A percentile compares a stretch with the other conserved stretches of the same genome.
Conservation (phyloP, 2,113 vertebrate genomes). For the Mobula hypostoma region DNA sequence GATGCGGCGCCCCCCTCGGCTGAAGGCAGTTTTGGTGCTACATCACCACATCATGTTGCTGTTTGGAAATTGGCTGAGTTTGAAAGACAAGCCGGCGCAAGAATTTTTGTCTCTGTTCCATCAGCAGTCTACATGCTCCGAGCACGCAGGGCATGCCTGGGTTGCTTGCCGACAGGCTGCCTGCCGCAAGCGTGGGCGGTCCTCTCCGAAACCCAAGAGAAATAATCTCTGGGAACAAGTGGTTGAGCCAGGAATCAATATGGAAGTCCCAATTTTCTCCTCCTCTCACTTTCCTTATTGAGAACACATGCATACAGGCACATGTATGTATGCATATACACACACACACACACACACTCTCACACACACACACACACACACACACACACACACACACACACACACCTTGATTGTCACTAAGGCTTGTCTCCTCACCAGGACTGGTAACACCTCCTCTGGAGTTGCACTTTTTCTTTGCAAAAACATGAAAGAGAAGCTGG, state of each 20-base stretch:
- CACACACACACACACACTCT: background rate
- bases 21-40: conserved; percentile 54
- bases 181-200: background rate
- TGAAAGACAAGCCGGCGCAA: background rate
- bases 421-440: conserved; percentile 47
- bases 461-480: conserved; percentile 50
- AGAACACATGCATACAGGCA: background rate
- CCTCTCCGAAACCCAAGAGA: background rate
- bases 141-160: too few relatives aligned
- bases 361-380: background rate
- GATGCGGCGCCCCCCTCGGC: conserved; percentile 37
- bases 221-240: background rate
- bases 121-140: background rate
- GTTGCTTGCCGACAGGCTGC: background rate
- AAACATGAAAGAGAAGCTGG: conserved; percentile 2
- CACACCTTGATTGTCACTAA: conserved; percentile 42
- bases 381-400: conserved; percentile 35
- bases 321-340: conserved; percentile 44
- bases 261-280: conserved; percentile 42
- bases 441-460: conserved; percentile 46
- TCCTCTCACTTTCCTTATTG: conserved; percentile 38
- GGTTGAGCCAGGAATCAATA: conserved; percentile 43
- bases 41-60: conserved; percentile 43
- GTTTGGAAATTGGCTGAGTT: background rate
- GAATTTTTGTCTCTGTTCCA: background rate